Conservation (phyloP, 1,140 invertebrate genomes). For the Bacillus rossius region DNA sequence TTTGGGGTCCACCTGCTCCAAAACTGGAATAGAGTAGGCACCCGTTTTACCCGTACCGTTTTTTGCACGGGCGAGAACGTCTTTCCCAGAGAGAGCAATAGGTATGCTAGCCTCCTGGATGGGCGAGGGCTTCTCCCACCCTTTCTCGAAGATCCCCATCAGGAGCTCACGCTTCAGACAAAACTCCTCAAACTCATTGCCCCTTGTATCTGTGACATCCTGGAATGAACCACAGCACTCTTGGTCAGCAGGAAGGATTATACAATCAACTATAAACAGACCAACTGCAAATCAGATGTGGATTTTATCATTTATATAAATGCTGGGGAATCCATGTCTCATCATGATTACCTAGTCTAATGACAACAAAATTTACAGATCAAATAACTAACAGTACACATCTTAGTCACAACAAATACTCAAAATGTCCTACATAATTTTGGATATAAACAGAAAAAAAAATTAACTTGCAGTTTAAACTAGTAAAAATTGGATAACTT, state of each 20-base stretch:
- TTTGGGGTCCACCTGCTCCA: constrained; percentile 89
- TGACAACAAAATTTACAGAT: neutral
- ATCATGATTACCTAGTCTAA: neutral
- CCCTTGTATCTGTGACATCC: constrained; percentile 99
- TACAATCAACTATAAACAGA: neutral
- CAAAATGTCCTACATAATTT: too few species aligned
- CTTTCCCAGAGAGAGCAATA: constrained; percentile 94
- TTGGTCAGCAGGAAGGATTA: neutral
- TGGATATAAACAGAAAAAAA: too few species aligned
- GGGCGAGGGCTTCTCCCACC: constrained; percentile 99
- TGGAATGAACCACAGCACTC: constrained; percentile 39
- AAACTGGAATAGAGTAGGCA: constrained; percentile 96
- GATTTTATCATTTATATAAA: neutral
- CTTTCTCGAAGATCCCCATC: constrained; percentile 99
- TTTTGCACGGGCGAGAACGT: constrained; percentile 97
- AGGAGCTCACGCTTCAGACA: constrained; percentile 94
- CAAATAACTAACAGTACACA: neutral
- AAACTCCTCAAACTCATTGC: constrained; percentile 99
- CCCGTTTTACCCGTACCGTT: constrained; percentile 99
- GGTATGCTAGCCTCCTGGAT: constrained; percentile 99
- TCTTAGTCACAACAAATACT: neutral
- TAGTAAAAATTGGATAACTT: too few species aligned
- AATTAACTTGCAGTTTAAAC: too few species aligned
- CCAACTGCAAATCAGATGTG: neutral
- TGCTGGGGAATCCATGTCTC: neutral